Evolutionary conservation across 2,888 invertebrate genomes (phyloP), one percentile per base, ranked within the genome.

Genomic region (Gymnocheta viridis): DNA sequence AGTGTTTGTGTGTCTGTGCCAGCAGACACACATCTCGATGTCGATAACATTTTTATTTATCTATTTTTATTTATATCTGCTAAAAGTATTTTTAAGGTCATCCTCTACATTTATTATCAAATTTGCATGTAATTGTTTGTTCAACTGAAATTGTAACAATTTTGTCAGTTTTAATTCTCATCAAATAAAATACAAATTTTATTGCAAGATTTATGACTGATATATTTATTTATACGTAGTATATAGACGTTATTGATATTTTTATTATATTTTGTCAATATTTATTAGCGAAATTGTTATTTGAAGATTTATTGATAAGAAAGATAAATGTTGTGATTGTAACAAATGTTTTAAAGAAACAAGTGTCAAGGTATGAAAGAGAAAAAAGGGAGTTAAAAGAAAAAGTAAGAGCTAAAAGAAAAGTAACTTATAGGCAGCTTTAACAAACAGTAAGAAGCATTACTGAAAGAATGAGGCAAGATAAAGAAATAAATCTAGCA

Each of bases 121-220:
- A 79, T 79, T 79, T 79, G 54, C 78, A 49, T 74, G 82, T 69
- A 82, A 79, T 82, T 78, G 69, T 70, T 74, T 38, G 54, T 35
- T 54, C 32, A 44, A 51, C 27, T 56, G 10, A 54, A 60, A 64
- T 56, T 72, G 73, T 81, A 62, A 47, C 84, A 81, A 77, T 69
- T 80, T 66, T 77, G 70, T 69, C 69, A 67, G 35, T 19, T 56
- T 35, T 47, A 49, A 41, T 77, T 49, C 49, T 22, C 49, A 41
- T 67, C 29, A 38, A 29, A 22, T 17, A 14, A 38, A 69, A 62
- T 29, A 38, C 4, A 47, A 29, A 2, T 80, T 81, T 84, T 84
- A 77, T 80, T 72, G 38, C 58, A 41, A 44, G 22, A 84, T 81
- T 77, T 77, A 67, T 81, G 79, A 76, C 29, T 32, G 67, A 54